Conservation (phyloP, 2,113 vertebrate genomes). For the Thalassarche chlororhynchos region DNA sequence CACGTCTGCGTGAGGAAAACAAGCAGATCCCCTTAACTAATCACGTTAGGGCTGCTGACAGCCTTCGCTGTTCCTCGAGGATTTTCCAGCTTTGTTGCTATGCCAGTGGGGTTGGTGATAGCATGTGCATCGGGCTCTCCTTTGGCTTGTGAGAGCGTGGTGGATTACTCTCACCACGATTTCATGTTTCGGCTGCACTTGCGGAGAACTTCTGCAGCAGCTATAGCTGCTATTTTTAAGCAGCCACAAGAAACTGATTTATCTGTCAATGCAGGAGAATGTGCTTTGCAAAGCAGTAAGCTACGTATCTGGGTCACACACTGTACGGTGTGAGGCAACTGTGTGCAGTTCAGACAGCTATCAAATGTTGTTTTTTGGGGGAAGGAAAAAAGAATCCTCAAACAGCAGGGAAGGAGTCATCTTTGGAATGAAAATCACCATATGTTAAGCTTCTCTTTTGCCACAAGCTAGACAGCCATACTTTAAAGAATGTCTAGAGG, state of each 20-base stretch:
- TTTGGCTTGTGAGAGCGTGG: neutral
- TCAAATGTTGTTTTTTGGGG: neutral
- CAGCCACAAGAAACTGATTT: slow-evolving; percentile 51
- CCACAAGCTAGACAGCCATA: neutral
- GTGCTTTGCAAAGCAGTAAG: slow-evolving; percentile 59
- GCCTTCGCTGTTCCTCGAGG: neutral
- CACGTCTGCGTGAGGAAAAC: neutral
- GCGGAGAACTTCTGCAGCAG: slow-evolving; percentile 1
- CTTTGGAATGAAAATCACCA: slow-evolving; percentile 13
- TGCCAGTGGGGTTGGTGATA: neutral
- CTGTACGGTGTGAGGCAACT: neutral
- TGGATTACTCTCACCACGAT: slow-evolving; percentile 1
- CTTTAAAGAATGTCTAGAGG: neutral
- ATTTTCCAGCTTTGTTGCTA: slow-evolving; percentile 2
- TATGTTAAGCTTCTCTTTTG: slow-evolving; percentile 12
- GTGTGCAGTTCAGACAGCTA: slow-evolving; percentile 19
- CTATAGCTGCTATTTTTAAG: slow-evolving; percentile 49
- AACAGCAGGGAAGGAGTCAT: neutral
- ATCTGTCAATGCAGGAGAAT: slow-evolving; percentile 54
- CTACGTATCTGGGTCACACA: slow-evolving; percentile 52
- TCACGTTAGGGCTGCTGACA: slow-evolving; percentile 8
- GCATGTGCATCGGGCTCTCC: neutral
- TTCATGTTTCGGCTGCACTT: neutral
- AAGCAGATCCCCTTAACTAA: slow-evolving; percentile 27
- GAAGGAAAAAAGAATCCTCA: neutral